Evolutionary conservation across 2,113 vertebrate species (phyloP), one percentile per base, ranked within the genome.

Genomic region (Psilopogon haemacephalus): DNA sequence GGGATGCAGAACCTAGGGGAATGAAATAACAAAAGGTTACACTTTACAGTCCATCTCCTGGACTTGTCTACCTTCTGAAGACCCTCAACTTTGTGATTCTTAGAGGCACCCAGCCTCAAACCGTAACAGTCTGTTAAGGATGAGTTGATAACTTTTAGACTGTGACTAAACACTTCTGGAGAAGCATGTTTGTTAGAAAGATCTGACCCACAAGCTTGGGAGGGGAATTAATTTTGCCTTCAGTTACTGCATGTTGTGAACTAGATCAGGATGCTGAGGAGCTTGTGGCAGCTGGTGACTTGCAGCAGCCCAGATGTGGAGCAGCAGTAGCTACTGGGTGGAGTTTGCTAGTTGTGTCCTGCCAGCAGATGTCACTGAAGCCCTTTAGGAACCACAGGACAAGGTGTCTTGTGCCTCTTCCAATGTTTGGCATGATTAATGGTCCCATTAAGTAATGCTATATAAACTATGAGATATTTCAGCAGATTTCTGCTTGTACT

Each of bases 321-420:
- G 18, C 2, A 7, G n/a, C n/a, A 58, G 32, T n/a, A 27, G 9
- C 20, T 23, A 23, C 20, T 56, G 44, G 6, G 24, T 15, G 26
- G 12, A 6, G 5, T 52, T 72, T 64, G 9, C n/a, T 62, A 19
- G 30, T 54, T 24, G 19, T n/a, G 13, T 56, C 35, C 55, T 67
- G 27, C 81, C 93, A 30, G 84, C 73, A 95, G 94, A 35, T 80
- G 89, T 85, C 91, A 38, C 60, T 46, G 70, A 37, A 81, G 84
- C 40, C 56, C 46, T n/a, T 38, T 9, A n/a, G 62, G 58, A 95
- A 73, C 12, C 24, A 6, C 28, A 23, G 59, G 71, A n/a, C 40
- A 14, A 15, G 38, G 37, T 59, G 35, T 32, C 14, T 17, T 35
- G 4, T 37, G 69, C 21, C 37, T 85, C 15, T 1, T 30, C 32